These are phyloP conservation scores for Hyalella azteca DNA, from an alignment of 2,888 invertebrate species.

Conservation along the genomic window DNA sequence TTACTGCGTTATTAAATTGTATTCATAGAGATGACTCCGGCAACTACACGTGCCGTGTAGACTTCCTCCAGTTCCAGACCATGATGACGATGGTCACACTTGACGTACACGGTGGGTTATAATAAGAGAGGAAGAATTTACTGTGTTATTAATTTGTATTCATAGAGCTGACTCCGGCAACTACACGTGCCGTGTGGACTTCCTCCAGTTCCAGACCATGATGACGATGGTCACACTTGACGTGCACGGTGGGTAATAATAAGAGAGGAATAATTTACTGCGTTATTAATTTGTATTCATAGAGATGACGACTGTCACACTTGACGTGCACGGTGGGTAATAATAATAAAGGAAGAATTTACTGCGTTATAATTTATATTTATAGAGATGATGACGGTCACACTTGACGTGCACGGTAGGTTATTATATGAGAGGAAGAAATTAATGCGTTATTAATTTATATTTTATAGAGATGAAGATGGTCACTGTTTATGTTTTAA, in stretches of 20 bases:
- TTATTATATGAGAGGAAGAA: no score
- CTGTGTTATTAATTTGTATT: no score
- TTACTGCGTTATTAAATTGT: no score
- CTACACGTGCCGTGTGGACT: slow-evolving; percentile 58
- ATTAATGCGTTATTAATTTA: no score
- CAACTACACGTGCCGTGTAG: slow-evolving; percentile 57
- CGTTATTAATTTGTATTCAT: no score
- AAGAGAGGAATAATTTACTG: no score
- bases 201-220: slow-evolving; percentile 51
- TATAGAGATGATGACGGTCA: slow-evolving; percentile 54
- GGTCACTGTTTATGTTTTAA: no score
- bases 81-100: slow-evolving; percentile 55
- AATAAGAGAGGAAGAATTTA: no score
- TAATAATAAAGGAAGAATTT: no score
- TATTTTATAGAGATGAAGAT: no score
- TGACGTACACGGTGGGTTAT: slow-evolving; percentile 50
- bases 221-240: slow-evolving; percentile 53
- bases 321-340: slow-evolving; percentile 51
- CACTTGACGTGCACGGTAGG: slow-evolving; percentile 51
- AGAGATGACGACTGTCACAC: slow-evolving; percentile 47
- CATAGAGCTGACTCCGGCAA: slow-evolving; percentile 56
- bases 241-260: slow-evolving; percentile 43
- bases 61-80: slow-evolving; percentile 52
- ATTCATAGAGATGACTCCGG: no score
- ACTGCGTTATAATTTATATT: no score